Evolutionary conservation across 2,888 invertebrate species (phyloP).

Genomic region (Melanophora roralis): DNA sequence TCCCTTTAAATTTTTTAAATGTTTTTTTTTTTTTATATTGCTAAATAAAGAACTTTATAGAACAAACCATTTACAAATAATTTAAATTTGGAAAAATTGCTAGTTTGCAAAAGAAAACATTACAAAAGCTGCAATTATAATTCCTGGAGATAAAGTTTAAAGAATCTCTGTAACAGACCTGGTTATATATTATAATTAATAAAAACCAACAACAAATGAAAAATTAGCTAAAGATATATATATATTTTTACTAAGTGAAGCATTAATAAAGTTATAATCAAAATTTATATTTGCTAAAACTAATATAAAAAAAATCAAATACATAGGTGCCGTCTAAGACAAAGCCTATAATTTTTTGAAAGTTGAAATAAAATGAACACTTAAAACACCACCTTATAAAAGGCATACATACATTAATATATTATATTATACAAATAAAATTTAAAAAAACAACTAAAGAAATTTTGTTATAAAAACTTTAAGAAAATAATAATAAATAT

Average conservation of each 20-base stretch:
- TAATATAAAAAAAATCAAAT: background rate
- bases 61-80: too few relatives aligned
- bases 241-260: conserved; percentile 48
- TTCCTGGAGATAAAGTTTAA: too few relatives aligned
- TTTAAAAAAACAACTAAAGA: conserved; percentile 3
- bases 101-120: too few relatives aligned
- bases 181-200: conserved; percentile 37
- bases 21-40: too few relatives aligned
- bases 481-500: conserved; percentile 47
- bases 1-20: too few relatives aligned
- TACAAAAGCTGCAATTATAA: too few relatives aligned
- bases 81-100: too few relatives aligned
- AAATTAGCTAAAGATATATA: conserved; percentile 6
- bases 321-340: conserved; percentile 45
- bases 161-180: too few relatives aligned
- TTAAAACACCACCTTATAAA: conserved; percentile 58
- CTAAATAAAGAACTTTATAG: too few relatives aligned
- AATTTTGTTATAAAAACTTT: conserved; percentile 43
- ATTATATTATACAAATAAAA: conserved; percentile 15
- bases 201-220: conserved; percentile 4
- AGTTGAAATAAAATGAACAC: conserved; percentile 45
- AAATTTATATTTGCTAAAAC: conserved; percentile 49
- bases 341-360: conserved; percentile 40
- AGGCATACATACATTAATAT: conserved; percentile 35
- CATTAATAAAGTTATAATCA: conserved; percentile 44